Evolutionary conservation across 2,113 vertebrate genomes (phyloP).

Genomic region (Antechinus flavipes): DNA sequence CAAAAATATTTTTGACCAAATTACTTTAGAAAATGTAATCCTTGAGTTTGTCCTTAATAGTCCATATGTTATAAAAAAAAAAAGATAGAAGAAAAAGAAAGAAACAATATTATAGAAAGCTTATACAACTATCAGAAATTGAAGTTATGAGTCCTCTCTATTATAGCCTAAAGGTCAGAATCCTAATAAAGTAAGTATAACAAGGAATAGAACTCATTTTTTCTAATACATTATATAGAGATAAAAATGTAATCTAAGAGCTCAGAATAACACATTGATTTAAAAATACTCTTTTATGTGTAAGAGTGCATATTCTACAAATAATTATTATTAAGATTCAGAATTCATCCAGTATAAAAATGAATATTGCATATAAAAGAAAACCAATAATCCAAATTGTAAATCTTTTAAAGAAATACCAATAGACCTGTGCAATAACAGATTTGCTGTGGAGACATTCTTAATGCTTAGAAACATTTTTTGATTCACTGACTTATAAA

Average conservation of each 20-base stretch:
- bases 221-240: background rate
- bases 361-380: background rate
- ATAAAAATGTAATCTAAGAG: constrained; percentile 10
- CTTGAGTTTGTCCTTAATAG: background rate
- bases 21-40: background rate
- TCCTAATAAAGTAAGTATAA: constrained; percentile 3
- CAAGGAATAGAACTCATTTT: background rate
- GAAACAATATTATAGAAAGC: background rate
- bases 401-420: constrained; percentile 24
- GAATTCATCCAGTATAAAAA: constrained; percentile 50
- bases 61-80: background rate
- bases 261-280: background rate
- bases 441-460: constrained; percentile 55
- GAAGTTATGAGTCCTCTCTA: background rate
- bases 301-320: constrained; percentile 36
- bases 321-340: constrained; percentile 44
- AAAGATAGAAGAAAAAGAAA: background rate
- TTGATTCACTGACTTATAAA: constrained; percentile 11
- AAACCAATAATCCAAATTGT: constrained; percentile 40
- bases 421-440: constrained; percentile 34
- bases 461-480: constrained; percentile 39
- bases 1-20: background rate
- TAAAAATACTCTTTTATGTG: constrained; percentile 9
- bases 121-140: background rate
- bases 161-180: background rate